Evolutionary conservation across 2,888 invertebrate species (phyloP).

Genomic region (Drosophila diplacantha): DNA sequence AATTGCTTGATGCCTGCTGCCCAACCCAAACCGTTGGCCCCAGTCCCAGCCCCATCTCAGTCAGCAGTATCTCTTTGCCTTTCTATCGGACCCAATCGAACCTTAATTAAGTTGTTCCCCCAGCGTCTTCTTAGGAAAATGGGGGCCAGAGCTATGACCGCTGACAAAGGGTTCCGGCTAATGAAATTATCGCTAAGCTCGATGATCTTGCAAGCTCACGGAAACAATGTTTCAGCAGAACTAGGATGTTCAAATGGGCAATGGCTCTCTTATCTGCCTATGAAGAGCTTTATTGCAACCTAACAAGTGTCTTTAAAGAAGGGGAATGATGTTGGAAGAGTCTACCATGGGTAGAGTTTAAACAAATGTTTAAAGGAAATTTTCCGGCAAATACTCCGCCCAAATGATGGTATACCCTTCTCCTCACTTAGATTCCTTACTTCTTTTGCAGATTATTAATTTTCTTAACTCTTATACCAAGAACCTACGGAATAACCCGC

Average conservation of each 20-base stretch:
- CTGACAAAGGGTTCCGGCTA: constrained; percentile 40
- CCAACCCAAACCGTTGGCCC: constrained; percentile 14
- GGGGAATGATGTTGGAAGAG: not conserved
- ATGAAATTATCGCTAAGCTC: constrained; percentile 56
- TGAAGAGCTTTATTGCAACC: not conserved
- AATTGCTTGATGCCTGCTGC: constrained; percentile 75
- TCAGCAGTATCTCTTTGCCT: constrained; percentile 15
- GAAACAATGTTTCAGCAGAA: not conserved
- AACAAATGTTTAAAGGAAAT: not conserved
- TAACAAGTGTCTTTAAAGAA: not conserved
- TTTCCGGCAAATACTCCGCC: not conserved
- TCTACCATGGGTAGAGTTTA: not conserved
- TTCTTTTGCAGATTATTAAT: not conserved
- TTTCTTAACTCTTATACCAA: not conserved
- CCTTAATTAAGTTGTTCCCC: constrained; percentile 68
- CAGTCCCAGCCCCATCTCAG: not conserved
- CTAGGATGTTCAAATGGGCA: not conserved
- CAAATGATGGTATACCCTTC: no score
- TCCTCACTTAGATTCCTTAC: not conserved
- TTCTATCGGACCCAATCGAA: constrained; percentile 34
- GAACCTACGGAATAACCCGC: not conserved
- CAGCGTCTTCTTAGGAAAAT: constrained; percentile 47
- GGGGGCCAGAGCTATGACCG: constrained; percentile 18
- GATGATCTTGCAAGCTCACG: constrained; percentile 24
- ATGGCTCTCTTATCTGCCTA: not conserved